Base-by-base conservation (phyloP, 2,888 invertebrate species). In the Cephus sareptanus region DNA sequence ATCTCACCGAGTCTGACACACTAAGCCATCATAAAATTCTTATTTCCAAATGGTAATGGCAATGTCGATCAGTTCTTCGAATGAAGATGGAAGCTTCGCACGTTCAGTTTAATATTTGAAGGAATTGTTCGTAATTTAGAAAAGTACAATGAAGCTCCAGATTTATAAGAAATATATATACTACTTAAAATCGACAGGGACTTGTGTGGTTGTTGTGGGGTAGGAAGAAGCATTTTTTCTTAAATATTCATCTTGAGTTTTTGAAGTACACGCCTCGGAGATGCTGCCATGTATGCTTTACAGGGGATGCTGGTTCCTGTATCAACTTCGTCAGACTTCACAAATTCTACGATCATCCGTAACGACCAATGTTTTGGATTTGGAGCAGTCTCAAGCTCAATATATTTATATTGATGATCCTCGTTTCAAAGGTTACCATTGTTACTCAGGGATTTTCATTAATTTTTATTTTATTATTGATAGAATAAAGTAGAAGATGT, bases 331-430 rank as follows among this genome's bases (percentile, higher is more conserved):
- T 40, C 87, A 89, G 71, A 86, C 88, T 13, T 86, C 88, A 37
- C 87, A 89, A 74, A 89, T 91, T 75, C 84, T 93, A 1, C 87
- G 91, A 1, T 91, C 92, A 69, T 85, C 91, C 79, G 87, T 93
- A 75, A 88, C 92, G 69, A 87, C 87, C 79, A 92, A 87, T 86
- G 92, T 90, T 70, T 84, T 92, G 31, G 89, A 92, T 80, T 81
- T 91, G 56, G 92, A 92, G 33, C 90, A 89, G 78, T 85, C 90
- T 71, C 90, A 89, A 70, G 92, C 93, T 1, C 93, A 93, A 82
- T 94, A 93, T 84, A 93, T 94, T 84, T 94, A 93, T 83, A 92
- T 94, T 12, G 93, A 93, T 83, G 93, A 93, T 86, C 93, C 91
- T 37, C 83, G 86, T 75, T 90, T 89, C 77, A 87, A 90, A 87